phyloP scores from a whole-genome alignment of 2,113 vertebrate species.

The Aegotheles bennettii region DNA sequence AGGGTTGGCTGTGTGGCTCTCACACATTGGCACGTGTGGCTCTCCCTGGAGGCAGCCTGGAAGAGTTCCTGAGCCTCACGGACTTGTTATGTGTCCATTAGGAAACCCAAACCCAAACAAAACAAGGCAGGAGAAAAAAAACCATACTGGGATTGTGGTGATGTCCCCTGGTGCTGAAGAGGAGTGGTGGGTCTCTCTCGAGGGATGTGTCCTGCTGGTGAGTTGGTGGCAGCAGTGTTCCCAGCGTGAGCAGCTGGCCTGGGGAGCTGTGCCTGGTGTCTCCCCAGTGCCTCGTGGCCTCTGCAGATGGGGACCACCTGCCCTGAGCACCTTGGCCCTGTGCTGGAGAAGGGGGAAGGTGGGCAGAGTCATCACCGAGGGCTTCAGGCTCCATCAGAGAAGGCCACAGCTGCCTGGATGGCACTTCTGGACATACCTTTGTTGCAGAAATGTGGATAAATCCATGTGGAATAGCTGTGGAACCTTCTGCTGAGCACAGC shows the following conservation, averaged over 20 bases:
- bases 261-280: too few species aligned
- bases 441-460: background rate
- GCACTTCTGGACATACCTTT: background rate
- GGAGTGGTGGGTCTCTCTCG: background rate
- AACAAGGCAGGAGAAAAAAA: background rate
- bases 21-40: background rate
- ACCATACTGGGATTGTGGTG: rapidly evolving
- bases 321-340: rapidly evolving
- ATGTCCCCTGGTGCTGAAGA: background rate
- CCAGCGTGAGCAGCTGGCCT: rapidly evolving
- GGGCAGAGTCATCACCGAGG: background rate
- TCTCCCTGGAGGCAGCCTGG: background rate
- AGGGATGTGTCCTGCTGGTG: background rate
- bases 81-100: background rate
- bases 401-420: background rate
- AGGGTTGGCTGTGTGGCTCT: background rate
- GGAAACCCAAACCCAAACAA: background rate
- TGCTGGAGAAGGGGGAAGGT: rapidly evolving
- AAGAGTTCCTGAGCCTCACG: background rate
- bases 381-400: background rate
- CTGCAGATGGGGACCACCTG: background rate
- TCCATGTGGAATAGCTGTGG: background rate
- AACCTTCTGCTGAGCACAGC: background rate
- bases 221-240: background rate
- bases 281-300: rapidly evolving